These are phyloP conservation scores for Alligator mississippiensis DNA, from an alignment of 2,113 vertebrate genomes.

Conservation along the genomic window DNA sequence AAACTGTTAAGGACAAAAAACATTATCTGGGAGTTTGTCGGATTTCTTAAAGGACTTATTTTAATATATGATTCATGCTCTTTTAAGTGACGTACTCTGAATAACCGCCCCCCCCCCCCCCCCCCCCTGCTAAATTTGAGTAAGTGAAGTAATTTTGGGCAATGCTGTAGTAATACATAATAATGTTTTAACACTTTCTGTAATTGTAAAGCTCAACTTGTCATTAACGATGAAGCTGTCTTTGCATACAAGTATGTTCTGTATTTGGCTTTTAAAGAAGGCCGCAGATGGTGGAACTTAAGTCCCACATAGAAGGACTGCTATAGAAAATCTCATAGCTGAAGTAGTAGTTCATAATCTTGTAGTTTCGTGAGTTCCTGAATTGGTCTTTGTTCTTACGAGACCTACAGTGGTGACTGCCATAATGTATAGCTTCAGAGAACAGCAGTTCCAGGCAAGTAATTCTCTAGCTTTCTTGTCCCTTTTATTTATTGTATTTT, in stretches of 20 bases:
- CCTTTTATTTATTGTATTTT: slow-evolving; percentile 72
- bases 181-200: slow-evolving; percentile 23
- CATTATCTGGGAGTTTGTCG: no score
- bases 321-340: background rate
- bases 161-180: slow-evolving; percentile 5
- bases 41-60: background rate
- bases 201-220: background rate
- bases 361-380: background rate
- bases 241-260: background rate
- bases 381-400: background rate
- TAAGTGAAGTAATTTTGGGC: background rate
- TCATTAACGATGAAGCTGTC: background rate
- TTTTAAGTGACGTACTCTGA: no score
- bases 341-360: background rate
- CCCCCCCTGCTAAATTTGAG: background rate
- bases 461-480: slow-evolving; percentile 6
- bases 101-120: background rate
- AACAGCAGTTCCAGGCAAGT: background rate
- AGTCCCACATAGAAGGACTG: background rate
- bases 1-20: background rate
- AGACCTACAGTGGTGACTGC: background rate
- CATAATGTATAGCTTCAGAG: background rate
- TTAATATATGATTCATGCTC: background rate
- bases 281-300: background rate
- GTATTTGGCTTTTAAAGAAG: background rate